phyloP scores from a whole-genome alignment of 1,140 invertebrate genomes.

The Cepaea nemoralis region DNA sequence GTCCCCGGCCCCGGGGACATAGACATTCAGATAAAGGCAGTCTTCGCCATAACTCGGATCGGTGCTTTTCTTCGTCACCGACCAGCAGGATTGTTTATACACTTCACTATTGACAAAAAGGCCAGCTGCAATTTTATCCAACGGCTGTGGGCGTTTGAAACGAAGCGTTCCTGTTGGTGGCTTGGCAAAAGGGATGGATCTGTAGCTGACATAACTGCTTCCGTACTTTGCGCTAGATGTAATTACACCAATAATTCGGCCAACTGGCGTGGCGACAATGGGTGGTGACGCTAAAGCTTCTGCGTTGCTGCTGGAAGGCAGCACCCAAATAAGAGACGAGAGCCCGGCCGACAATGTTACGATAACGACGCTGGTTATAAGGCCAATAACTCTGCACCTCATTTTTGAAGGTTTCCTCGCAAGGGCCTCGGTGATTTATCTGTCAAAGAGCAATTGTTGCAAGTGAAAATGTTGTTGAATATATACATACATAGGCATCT shows the following conservation, averaged over 20 bases:
- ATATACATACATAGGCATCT: too few relatives aligned
- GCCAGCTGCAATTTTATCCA: background rate
- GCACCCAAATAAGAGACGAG: background rate
- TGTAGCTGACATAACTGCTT: constrained; percentile 5
- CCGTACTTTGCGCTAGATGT: background rate
- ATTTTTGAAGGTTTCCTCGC: background rate
- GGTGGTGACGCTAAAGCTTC: constrained; percentile 9
- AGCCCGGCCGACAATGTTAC: background rate
- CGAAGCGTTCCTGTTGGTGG: constrained; percentile 21
- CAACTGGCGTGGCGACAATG: constrained; percentile 20
- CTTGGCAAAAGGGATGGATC: constrained; percentile 17
- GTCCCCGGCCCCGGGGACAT: constrained; percentile 26
- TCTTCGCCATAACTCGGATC: constrained; percentile 37
- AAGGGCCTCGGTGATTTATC: too few relatives aligned
- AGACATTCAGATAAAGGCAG: constrained; percentile 49
- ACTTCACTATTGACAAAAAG: background rate
- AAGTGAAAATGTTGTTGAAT: too few relatives aligned
- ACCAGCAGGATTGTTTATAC: constrained; percentile 26
- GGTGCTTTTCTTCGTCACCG: constrained; percentile 13
- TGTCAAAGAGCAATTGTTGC: too few relatives aligned
- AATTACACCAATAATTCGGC: background rate
- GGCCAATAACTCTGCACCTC: background rate
- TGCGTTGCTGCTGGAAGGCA: background rate
- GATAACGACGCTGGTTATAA: background rate
- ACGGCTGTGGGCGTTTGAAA: constrained; percentile 17